Base-by-base conservation (phyloP, 1,140 invertebrate genomes). In the Microplitis mediator region DNA sequence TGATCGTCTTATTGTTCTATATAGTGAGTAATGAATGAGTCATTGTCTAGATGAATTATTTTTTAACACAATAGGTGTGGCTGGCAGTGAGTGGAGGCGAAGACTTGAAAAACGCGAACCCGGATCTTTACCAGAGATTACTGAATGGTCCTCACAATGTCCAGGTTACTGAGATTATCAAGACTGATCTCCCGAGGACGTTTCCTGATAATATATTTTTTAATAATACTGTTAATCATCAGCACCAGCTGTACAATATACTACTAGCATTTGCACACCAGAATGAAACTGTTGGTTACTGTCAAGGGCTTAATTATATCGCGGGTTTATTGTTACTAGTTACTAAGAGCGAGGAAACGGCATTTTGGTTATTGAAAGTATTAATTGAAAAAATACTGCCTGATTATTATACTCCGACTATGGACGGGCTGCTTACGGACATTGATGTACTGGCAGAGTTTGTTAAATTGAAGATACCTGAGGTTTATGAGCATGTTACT, bases 181-280 rank as follows among this genome's bases (percentile, higher is more conserved):
- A 91, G 87, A 94, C 94, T 73, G 96, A 95, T 89, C 86, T 95
- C 76, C 93, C 94, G 70, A 88, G 96, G 75, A 98, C 96, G 73
- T 98, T 97, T 88, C 96, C 96, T 73, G 95, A 97, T 82, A 98
- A 98, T 86, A 96, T 97, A 79, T 95, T 94, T 84, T 97, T 97
- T 81, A 92, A 92, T 75, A 91, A 91, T 72, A 91, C 92, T 75
- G 89, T 90, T 62, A 90, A 91, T 75, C 90, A 93, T 76, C 92
- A 94, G 72, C 88, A 91, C 75, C 91, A 93, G 78, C 86, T 98
- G 13, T 95, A 91, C 77, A 95, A 97, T 88, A 91, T 97, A 78
- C 87, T 98, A 66, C 89, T 93, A 73, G 94, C 95, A n/a, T 95
- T 96, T 88, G 94, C 95, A 66, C 92, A 95, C 83, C 92, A 95